A percentile compares a stretch with the other conserved stretches of the same genome.
Conservation (phyloP, 1,140 invertebrate genomes). For the roundworm (Caenorhabditis elegans) region WBcel235 BX284606.5:2854501-2855000, state of each 20-base stretch:
- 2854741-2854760: constrained; percentile 59
- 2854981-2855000: no score
- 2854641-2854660: constrained; percentile 63
- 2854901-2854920: no score
- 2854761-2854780: no score
- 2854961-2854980: no score
- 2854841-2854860: no score
- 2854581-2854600: constrained; percentile 67
- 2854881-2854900: no score
- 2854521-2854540: constrained; percentile 63
- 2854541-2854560: constrained; percentile 65
- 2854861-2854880: no score
- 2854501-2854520: constrained; percentile 60
- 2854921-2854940: no score
- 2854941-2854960: no score
- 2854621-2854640: constrained; percentile 64
- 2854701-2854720: constrained; percentile 61
- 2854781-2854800: no score
- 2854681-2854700: constrained; percentile 55
- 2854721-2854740: constrained; percentile 63
- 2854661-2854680: constrained; percentile 59
- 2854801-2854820: no score
- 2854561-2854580: constrained; percentile 65
- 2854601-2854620: constrained; percentile 63
- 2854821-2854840: no score